Conservation (phyloP, 2,888 invertebrate species). For the Maniola hyperantus region DNA sequence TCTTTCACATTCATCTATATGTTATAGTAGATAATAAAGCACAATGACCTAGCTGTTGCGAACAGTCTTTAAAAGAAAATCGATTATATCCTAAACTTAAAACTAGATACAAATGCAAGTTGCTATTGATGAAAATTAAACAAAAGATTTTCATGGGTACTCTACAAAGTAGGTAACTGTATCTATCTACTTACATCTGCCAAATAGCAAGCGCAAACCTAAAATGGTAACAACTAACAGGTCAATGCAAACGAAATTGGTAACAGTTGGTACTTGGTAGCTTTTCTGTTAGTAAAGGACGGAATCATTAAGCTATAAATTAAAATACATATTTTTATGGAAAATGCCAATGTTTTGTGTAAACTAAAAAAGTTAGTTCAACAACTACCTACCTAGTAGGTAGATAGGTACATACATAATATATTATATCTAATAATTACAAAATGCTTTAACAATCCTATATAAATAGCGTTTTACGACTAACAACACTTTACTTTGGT, state of each 20-base stretch:
- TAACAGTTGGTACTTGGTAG: constrained; percentile 45
- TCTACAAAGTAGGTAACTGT: not conserved
- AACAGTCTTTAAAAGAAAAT: constrained; percentile 33
- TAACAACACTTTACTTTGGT: constrained; percentile 80
- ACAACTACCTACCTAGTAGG: not conserved
- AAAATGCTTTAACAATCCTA: constrained; percentile 47
- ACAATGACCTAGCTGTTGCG: constrained; percentile 32
- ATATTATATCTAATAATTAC: constrained; percentile 17
- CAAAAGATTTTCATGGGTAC: not conserved
- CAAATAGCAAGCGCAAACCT: constrained; percentile 10
- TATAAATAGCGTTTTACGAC: constrained; percentile 80
- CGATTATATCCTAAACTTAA: constrained; percentile 27
- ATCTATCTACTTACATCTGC: not conserved
- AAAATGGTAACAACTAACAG: not conserved
- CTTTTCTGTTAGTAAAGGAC: constrained; percentile 25
- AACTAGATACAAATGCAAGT: constrained; percentile 33
- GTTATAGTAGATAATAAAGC: constrained; percentile 1
- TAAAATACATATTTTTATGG: not conserved
- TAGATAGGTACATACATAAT: not conserved
- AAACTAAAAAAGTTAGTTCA: not conserved
- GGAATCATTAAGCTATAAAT: not conserved
- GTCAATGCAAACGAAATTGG: constrained; percentile 36
- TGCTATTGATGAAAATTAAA: constrained; percentile 8
- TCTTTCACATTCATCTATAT: constrained; percentile 9
- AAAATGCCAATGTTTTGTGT: constrained; percentile 9